Conservation (phyloP, 2,113 vertebrate species). For the Lamprologus callipterus region DNA sequence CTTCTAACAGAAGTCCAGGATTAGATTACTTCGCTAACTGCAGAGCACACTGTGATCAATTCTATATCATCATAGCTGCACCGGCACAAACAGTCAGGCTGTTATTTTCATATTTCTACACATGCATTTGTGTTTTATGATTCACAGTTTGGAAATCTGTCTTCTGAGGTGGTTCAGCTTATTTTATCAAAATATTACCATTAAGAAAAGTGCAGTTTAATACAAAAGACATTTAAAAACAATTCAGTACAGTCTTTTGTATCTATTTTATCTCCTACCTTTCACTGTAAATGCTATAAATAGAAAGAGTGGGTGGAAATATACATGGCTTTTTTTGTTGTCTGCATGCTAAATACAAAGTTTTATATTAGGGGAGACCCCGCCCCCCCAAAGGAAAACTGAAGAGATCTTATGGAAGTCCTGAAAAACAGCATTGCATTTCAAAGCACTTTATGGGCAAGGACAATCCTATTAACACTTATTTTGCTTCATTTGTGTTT, state of each 20-base stretch:
- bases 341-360: neutral
- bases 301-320: neutral
- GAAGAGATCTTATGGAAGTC: neutral
- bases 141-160: neutral
- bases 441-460: neutral
- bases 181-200: neutral
- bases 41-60: neutral
- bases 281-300: neutral
- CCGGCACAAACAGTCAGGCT: neutral
- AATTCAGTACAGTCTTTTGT: neutral
- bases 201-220: neutral
- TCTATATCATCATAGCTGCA: neutral
- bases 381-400: neutral
- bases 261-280: neutral
- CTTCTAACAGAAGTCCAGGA: conserved; percentile 6
- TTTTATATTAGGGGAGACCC: neutral
- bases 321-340: neutral
- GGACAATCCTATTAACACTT: neutral
- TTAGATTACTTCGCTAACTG: neutral
- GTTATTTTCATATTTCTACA: neutral
- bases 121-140: neutral
- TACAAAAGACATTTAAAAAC: neutral
- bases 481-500: neutral
- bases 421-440: neutral
- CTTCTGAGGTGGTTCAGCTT: neutral